Conservation (phyloP, 2,797 vertebrate species). For the Benthosema pterotum region DNA sequence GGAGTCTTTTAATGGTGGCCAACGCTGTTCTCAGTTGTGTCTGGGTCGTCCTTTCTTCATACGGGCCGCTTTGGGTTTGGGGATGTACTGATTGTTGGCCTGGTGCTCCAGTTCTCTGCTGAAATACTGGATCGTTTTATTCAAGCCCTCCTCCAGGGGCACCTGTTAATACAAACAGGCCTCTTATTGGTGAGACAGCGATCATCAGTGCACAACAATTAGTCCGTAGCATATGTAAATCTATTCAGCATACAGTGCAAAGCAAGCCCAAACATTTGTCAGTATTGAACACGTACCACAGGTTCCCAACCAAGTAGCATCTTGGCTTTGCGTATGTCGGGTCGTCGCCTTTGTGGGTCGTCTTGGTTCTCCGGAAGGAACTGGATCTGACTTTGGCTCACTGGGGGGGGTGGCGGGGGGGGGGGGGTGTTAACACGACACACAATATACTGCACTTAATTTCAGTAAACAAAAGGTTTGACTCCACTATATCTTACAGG, state of each 20-base stretch:
- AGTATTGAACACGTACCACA: conserved; percentile 83
- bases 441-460: not conserved
- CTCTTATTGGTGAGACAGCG: too few species aligned
- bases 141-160: conserved; percentile 95
- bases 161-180: conserved; percentile 79
- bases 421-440: too few species aligned
- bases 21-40: conserved; percentile 82
- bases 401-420: conserved; percentile 64
- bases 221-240: too few species aligned
- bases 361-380: conserved; percentile 98
- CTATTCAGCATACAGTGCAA: too few species aligned
- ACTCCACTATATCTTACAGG: too few species aligned
- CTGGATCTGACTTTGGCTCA: conserved; percentile 95
- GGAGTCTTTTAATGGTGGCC: conserved; percentile 12
- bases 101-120: conserved; percentile 96
- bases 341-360: conserved; percentile 95
- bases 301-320: conserved; percentile 96
- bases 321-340: conserved; percentile 96
- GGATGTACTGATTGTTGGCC: conserved; percentile 98
- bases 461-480: too few species aligned
- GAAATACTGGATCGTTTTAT: conserved; percentile 99
- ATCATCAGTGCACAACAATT: too few species aligned
- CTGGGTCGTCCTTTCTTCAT: conserved; percentile 94
- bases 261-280: too few species aligned
- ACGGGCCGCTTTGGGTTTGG: conserved; percentile 96